Percentiles rank a stretch among this genome's conserved stretches.
These are phyloP conservation scores for Siniperca scherzeri DNA, from an alignment of 2,797 vertebrate species.

Conservation along the genomic window DNA sequence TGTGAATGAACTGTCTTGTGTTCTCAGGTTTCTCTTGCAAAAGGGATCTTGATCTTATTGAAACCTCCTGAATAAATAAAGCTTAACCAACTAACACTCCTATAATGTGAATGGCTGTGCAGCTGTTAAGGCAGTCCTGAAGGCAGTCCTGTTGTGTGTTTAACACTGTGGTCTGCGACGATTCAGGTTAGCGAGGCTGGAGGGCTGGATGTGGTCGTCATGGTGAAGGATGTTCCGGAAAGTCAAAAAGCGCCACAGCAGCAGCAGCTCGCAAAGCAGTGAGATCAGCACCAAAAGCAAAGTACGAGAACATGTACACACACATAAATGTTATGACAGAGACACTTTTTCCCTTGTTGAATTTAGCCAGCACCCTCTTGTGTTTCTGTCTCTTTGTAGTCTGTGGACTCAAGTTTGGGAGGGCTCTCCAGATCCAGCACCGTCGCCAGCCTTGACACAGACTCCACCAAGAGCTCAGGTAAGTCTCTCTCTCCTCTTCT, in stretches of 20 bases:
- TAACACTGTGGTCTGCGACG: background rate
- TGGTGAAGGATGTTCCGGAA: constrained; percentile 97
- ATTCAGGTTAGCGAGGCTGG: constrained; percentile 52
- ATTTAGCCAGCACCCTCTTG: background rate
- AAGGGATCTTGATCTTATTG: background rate
- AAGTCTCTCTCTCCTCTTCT: background rate
- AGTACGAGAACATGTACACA: constrained; percentile 79
- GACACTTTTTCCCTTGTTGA: background rate
- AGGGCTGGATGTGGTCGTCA: constrained; percentile 76
- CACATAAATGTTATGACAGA: background rate
- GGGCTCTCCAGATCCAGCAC: constrained; percentile 98
- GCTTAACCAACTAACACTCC: background rate
- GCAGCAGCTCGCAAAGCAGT: constrained; percentile 98
- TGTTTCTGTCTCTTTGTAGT: constrained; percentile 80
- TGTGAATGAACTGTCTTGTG: background rate
- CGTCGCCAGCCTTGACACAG: constrained; percentile 97
- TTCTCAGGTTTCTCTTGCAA: background rate
- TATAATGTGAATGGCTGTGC: background rate
- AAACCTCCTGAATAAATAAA: background rate
- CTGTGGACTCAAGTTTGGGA: constrained; percentile 97
- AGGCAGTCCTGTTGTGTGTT: background rate
- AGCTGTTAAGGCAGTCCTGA: background rate
- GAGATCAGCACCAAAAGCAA: constrained; percentile 99
- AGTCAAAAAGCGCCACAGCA: constrained; percentile 98
- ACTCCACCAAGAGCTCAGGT: constrained; percentile 98